These are phyloP conservation scores for Temnopleurus reevesii DNA, from an alignment of 53 echinoderm and acorn worm genomes.

Conservation along the genomic window DNA sequence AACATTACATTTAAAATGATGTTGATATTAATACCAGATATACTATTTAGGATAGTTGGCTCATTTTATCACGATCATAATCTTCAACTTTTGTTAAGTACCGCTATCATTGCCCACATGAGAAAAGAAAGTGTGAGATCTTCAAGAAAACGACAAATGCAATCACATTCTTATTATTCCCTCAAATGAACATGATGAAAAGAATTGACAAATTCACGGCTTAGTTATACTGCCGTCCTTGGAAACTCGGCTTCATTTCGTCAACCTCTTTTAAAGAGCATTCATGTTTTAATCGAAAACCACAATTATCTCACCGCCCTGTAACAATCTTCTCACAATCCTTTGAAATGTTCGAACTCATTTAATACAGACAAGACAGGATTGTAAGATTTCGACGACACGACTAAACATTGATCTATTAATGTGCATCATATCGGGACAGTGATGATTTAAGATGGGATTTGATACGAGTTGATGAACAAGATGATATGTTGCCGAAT, in stretches of 20 bases:
- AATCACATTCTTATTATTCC: background rate
- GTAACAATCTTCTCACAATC: background rate
- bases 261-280: background rate
- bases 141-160: background rate
- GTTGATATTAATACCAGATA: background rate
- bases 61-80: background rate
- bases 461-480: background rate
- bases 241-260: background rate
- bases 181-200: background rate
- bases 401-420: background rate
- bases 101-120: background rate
- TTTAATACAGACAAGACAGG: background rate
- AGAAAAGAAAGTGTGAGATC: background rate
- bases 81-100: background rate
- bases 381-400: background rate
- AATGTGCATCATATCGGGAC: background rate
- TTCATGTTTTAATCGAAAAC: background rate
- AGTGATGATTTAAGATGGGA: background rate
- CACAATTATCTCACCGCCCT: constrained; percentile 21
- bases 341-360: constrained; percentile 13
- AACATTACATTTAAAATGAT: too few species aligned
- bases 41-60: background rate
- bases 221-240: background rate
- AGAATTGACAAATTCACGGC: constrained; percentile 17
- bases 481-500: background rate